phyloP scores from a whole-genome alignment of 1,140 invertebrate genomes.

The Brachionus manjavacas region DNA sequence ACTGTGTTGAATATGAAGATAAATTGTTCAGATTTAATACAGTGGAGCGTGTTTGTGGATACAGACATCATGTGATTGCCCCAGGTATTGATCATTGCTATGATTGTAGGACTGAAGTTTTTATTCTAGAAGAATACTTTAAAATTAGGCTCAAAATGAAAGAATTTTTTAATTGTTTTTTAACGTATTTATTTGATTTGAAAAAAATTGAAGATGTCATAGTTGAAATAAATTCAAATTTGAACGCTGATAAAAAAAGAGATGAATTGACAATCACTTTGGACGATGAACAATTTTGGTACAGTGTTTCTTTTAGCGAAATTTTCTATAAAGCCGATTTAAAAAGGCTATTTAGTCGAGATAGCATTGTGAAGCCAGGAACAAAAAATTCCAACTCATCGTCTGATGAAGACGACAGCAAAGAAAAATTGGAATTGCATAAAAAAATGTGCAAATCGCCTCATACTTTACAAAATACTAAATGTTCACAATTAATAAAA shows the following conservation, averaged over 20 bases:
- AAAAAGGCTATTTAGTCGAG: background rate
- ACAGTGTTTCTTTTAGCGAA: background rate
- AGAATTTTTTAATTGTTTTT: background rate
- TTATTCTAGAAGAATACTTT: background rate
- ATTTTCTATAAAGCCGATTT: background rate
- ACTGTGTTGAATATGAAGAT: background rate
- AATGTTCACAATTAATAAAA: background rate
- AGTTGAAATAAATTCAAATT: background rate
- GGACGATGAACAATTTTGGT: background rate
- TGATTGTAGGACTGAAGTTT: background rate
- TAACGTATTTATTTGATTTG: background rate
- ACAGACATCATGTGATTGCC: background rate
- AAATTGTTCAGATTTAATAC: background rate
- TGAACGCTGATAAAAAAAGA: background rate
- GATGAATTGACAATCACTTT: background rate
- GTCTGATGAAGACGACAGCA: background rate
- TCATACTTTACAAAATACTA: background rate
- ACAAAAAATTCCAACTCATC: background rate
- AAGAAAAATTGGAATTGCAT: background rate
- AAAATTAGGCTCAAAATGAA: background rate
- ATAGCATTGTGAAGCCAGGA: background rate
- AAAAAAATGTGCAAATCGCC: background rate
- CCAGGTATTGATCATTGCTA: background rate
- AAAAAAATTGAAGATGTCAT: background rate
- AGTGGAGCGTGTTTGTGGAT: background rate